Percentiles rank a stretch among this genome's conserved stretches.
These are phyloP conservation scores for Diorhabda carinulata DNA, from an alignment of 1,140 invertebrate species.

Conservation along the genomic window DNA sequence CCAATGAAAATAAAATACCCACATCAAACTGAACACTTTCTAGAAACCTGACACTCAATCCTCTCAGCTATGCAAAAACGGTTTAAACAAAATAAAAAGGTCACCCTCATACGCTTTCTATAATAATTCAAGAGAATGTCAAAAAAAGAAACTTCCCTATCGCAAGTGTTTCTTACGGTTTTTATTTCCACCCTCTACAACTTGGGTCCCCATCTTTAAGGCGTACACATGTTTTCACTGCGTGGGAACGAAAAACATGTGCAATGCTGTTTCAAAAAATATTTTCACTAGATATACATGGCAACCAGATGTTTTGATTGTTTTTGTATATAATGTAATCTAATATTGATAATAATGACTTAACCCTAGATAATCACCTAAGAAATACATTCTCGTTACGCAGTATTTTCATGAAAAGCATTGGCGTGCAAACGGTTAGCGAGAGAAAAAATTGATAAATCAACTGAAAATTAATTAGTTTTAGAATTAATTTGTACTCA, in stretches of 20 bases:
- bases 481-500: no score
- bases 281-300: background rate
- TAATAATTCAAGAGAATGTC: background rate
- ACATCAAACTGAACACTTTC: background rate
- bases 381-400: background rate
- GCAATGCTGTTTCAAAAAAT: background rate
- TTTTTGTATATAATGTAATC: background rate
- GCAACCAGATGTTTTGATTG: background rate
- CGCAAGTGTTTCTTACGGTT: background rate
- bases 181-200: background rate
- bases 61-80: background rate
- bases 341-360: background rate
- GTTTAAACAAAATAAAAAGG: background rate
- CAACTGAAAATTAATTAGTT: no score
- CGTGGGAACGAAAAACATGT: conserved; percentile 1
- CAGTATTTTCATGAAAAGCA: background rate
- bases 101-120: background rate
- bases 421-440: background rate
- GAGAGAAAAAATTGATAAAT: no score
- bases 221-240: background rate
- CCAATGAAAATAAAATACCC: no score
- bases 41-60: background rate
- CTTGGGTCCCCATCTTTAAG: background rate
- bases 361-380: background rate
- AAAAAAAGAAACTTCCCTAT: background rate